Conservation (phyloP, 2,888 invertebrate species). For the Limnephilus lunatus region DNA sequence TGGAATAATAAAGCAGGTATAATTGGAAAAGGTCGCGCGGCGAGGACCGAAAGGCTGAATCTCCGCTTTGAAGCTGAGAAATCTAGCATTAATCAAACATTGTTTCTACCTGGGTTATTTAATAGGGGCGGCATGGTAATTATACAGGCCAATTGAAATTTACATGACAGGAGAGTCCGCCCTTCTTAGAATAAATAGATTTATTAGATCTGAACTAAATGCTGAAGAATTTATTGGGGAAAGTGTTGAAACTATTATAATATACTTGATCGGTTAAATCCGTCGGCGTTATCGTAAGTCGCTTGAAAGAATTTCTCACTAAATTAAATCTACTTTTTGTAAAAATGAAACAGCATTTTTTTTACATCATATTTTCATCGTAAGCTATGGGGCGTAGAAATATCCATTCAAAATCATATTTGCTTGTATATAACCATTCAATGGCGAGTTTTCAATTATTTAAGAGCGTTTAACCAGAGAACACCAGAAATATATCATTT, state of each 20-base stretch:
- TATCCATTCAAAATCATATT: no score
- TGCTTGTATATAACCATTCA: no score
- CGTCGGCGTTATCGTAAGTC: not conserved
- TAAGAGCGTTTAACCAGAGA: no score
- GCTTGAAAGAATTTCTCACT: not conserved
- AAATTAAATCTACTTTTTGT: no score
- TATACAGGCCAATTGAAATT: slow-evolving; percentile 20
- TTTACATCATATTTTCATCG: no score
- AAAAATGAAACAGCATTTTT: no score
- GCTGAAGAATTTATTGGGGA: not conserved
- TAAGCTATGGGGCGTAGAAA: no score
- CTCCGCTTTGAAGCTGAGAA: slow-evolving; percentile 30
- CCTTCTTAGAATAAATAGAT: not conserved
- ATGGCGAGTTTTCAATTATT: no score
- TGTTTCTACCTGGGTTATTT: slow-evolving; percentile 18
- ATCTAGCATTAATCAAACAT: slow-evolving; percentile 26
- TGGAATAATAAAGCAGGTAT: slow-evolving; percentile 17
- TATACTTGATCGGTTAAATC: not conserved
- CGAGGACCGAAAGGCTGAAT: slow-evolving; percentile 6
- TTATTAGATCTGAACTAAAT: not conserved
- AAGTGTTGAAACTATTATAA: not conserved
- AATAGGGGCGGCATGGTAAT: slow-evolving; percentile 15
- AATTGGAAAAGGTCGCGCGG: slow-evolving; percentile 32
- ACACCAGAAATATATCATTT: no score
- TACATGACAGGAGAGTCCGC: not conserved